Percentiles rank a stretch among this genome's conserved stretches.
phyloP scores from a whole-genome alignment of 2,113 vertebrate species.

The Phainopepla nitens region DNA sequence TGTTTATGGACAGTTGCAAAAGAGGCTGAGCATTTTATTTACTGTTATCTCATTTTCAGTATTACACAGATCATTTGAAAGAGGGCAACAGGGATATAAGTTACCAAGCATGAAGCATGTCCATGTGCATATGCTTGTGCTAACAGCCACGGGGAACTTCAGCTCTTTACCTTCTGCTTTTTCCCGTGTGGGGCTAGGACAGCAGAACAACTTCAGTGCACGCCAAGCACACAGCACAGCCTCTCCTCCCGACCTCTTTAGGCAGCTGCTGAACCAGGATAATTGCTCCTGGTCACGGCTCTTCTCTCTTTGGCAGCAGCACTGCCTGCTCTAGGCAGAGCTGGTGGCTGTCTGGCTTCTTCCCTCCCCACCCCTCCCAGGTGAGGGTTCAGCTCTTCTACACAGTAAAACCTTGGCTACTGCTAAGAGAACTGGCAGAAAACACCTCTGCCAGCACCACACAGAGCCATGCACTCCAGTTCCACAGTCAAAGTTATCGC shows the following conservation, averaged over 20 bases:
- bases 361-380: not conserved
- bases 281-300: not conserved
- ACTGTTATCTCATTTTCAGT: constrained; percentile 8
- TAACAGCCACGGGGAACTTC: not conserved
- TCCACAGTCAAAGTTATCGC: not conserved
- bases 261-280: not conserved
- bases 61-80: constrained; percentile 32
- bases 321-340: not conserved
- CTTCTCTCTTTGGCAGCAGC: not conserved
- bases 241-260: not conserved
- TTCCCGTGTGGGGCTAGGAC: fast-evolving
- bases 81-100: not conserved
- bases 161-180: not conserved
- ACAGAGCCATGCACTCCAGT: not conserved
- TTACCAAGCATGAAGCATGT: constrained; percentile 22
- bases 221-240: not conserved
- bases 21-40: not conserved
- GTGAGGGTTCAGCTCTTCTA: not conserved
- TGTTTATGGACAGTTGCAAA: constrained; percentile 16
- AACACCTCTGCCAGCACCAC: not conserved
- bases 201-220: not conserved
- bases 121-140: not conserved
- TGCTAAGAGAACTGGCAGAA: not conserved
- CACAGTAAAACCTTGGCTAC: not conserved
- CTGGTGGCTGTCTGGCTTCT: not conserved